Evolutionary conservation across 1,140 invertebrate genomes (phyloP).

Genomic region (Macrostomum lignano): DNA sequence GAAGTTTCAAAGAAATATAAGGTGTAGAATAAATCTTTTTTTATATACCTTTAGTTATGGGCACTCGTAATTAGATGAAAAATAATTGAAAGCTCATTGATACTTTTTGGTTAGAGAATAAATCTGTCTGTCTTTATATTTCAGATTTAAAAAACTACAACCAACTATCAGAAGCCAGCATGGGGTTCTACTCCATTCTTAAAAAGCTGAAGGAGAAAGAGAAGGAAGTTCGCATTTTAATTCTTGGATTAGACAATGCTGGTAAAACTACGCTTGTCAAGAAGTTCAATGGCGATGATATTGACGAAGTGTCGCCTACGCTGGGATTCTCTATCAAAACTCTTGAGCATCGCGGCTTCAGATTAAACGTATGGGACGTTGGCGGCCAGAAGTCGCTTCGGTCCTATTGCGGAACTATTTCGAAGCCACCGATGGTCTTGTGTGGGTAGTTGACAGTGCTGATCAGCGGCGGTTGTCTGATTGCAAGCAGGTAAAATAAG

Average conservation of each 20-base stretch:
- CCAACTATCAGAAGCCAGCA: constrained; percentile 24
- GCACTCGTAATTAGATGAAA: too few relatives aligned
- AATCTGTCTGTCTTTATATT: too few relatives aligned
- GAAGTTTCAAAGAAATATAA: too few relatives aligned
- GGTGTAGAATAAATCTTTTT: too few relatives aligned
- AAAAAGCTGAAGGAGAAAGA: constrained; percentile 91
- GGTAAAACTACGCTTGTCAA: constrained; percentile 94
- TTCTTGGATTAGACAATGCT: constrained; percentile 90
- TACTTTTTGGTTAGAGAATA: too few relatives aligned
- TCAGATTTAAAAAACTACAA: too few relatives aligned
- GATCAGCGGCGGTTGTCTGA: constrained; percentile 60
- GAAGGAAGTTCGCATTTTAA: constrained; percentile 78
- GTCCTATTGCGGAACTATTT: constrained; percentile 97
- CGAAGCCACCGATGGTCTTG: constrained; percentile 79
- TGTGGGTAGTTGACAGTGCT: constrained; percentile 99
- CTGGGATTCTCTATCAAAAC: constrained; percentile 96
- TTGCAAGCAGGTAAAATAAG: too few relatives aligned
- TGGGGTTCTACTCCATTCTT: constrained; percentile 75
- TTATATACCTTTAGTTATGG: too few relatives aligned
- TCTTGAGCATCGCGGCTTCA: constrained; percentile 47
- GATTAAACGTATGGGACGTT: constrained; percentile 93
- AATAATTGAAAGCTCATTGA: too few relatives aligned
- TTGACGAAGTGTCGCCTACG: constrained; percentile 77
- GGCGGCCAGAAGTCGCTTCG: constrained; percentile 82
- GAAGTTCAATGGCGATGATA: constrained; percentile 80